A percentile compares a stretch with the other conserved stretches of the same genome.
phyloP scores from a whole-genome alignment of 1,140 invertebrate genomes.

The Papilio polyxenes region DNA sequence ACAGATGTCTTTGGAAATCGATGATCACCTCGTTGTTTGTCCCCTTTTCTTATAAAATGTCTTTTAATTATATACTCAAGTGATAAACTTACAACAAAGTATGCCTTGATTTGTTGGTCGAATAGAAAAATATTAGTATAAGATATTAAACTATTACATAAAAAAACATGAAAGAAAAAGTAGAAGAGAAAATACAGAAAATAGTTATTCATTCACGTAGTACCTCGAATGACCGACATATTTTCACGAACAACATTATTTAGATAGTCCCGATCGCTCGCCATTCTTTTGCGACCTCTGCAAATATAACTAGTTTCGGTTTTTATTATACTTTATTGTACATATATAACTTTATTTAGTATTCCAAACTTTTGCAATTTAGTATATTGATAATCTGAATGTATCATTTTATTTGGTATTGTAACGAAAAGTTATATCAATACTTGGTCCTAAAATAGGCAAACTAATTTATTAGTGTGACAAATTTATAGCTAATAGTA shows the following conservation, averaged over 20 bases:
- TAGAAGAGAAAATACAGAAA: neutral
- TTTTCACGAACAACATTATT: constrained; percentile 34
- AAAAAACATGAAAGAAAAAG: neutral
- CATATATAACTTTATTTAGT: neutral
- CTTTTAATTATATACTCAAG: too few relatives aligned
- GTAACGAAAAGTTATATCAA: neutral
- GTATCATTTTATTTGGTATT: neutral
- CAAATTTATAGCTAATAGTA: too few relatives aligned
- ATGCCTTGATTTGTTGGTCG: neutral
- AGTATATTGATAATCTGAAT: neutral
- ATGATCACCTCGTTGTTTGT: too few relatives aligned
- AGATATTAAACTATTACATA: neutral
- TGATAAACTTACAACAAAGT: too few relatives aligned
- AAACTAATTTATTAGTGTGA: too few relatives aligned
- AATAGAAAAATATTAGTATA: neutral
- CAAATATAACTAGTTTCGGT: constrained; percentile 5
- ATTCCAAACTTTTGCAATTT: neutral
- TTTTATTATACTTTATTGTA: neutral
- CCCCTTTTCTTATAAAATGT: too few relatives aligned
- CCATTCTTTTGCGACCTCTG: constrained; percentile 15
- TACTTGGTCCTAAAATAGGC: too few relatives aligned
- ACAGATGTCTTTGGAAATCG: too few relatives aligned
- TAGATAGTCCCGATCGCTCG: neutral
- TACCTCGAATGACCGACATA: constrained; percentile 27
- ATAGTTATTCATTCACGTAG: constrained; percentile 1